A percentile compares a stretch with the other conserved stretches of the same genome.
These are phyloP conservation scores for Melanotus villosus DNA, from an alignment of 2,888 invertebrate species.

Conservation along the genomic window DNA sequence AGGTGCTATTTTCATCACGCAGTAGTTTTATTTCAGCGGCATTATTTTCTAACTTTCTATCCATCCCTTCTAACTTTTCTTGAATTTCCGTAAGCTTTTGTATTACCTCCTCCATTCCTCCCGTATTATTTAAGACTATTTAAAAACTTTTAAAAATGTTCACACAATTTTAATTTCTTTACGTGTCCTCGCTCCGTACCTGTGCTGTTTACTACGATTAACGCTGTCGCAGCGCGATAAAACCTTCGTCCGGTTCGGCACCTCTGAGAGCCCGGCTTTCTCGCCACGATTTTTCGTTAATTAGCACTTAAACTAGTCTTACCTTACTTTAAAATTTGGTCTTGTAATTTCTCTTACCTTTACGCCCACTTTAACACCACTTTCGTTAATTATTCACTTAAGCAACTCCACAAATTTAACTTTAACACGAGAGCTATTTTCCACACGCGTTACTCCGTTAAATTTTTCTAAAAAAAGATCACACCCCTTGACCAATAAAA, in stretches of 20 bases:
- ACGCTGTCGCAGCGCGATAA: background rate
- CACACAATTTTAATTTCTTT: background rate
- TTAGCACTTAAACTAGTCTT: no score
- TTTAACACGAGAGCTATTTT: background rate
- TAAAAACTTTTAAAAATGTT: no score
- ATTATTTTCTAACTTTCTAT: constrained; percentile 3
- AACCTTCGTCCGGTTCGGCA: no score
- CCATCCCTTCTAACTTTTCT: background rate
- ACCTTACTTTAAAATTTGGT: background rate
- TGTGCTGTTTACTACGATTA: constrained; percentile 6
- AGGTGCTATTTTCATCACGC: background rate
- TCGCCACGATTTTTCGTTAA: no score
- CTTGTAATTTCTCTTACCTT: background rate
- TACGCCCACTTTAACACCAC: background rate
- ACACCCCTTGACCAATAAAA: no score
- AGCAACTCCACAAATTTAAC: background rate
- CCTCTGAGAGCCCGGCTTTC: no score
- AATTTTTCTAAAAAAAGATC: no score
- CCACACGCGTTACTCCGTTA: background rate
- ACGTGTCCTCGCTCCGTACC: background rate
- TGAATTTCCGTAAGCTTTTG: no score
- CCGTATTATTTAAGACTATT: constrained; percentile 1
- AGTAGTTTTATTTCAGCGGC: background rate
- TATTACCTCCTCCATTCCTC: no score
- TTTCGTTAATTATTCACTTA: background rate